phyloP scores from a whole-genome alignment of 2,888 invertebrate genomes.

The Tipula confusa region DNA sequence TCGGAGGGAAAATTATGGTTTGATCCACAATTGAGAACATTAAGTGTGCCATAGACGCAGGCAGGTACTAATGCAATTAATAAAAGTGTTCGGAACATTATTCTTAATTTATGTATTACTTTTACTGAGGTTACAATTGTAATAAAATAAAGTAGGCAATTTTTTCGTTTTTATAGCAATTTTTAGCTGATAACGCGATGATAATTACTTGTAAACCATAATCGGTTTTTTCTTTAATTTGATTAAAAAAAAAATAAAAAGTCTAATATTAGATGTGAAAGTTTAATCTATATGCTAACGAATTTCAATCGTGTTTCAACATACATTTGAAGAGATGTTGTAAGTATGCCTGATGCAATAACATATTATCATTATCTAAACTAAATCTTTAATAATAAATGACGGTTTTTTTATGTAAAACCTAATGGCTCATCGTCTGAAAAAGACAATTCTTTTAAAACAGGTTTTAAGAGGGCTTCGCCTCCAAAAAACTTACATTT shows the following conservation, averaged over 20 bases:
- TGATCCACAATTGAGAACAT: background rate
- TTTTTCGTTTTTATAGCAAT: background rate
- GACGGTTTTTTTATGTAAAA: no score
- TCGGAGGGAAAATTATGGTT: background rate
- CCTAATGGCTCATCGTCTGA: no score
- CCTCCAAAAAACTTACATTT: no score
- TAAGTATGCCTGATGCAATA: no score
- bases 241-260: background rate
- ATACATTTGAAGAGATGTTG: no score
- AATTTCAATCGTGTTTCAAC: no score
- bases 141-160: background rate
- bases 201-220: background rate
- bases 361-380: no score
- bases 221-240: background rate
- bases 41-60: background rate
- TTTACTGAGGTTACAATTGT: background rate
- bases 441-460: no score
- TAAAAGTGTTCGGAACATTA: background rate
- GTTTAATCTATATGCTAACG: no score
- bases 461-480: no score
- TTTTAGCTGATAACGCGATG: background rate
- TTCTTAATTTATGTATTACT: background rate
- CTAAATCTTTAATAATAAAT: no score
- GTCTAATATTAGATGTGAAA: no score
- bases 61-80: conserved; percentile 17